Percentiles rank a stretch among this genome's conserved stretches.
phyloP scores from a whole-genome alignment of 2,113 vertebrate species.

The Chaetodon auriga region DNA sequence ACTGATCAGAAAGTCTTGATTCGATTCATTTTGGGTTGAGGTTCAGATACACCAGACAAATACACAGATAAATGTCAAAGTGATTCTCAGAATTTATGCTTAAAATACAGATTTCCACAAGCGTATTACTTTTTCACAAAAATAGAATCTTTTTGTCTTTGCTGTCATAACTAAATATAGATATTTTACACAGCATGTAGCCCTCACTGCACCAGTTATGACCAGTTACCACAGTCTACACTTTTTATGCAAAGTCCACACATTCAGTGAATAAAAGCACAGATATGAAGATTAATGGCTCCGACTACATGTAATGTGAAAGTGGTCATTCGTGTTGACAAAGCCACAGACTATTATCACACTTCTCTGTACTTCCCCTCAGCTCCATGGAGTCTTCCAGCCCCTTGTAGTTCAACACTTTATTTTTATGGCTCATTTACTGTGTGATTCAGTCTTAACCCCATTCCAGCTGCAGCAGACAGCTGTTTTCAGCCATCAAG shows the following conservation, averaged over 20 bases:
- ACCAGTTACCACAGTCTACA: not conserved
- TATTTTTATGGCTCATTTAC: slow-evolving; percentile 12
- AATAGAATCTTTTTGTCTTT: not conserved
- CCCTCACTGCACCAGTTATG: not conserved
- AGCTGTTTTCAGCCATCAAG: not conserved
- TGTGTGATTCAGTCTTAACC: not conserved
- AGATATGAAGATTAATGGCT: not conserved
- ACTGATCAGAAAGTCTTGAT: too few species aligned
- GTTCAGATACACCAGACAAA: not conserved
- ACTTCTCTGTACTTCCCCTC: not conserved
- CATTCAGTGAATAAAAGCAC: not conserved
- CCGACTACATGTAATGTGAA: not conserved
- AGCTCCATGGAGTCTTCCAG: too few species aligned
- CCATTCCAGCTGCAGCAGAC: not conserved
- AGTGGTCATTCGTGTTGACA: not conserved
- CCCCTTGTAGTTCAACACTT: too few species aligned
- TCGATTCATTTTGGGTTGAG: not conserved
- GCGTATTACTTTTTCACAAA: not conserved
- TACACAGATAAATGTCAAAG: not conserved
- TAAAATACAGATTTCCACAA: not conserved
- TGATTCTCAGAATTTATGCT: not conserved
- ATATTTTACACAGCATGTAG: not conserved
- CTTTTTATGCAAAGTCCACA: not conserved
- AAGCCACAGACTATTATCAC: slow-evolving; percentile 4
- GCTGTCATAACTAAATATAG: not conserved